These are phyloP conservation scores for Helogale parvula DNA, from an alignment of 2,113 vertebrate genomes.

Conservation along the genomic window DNA sequence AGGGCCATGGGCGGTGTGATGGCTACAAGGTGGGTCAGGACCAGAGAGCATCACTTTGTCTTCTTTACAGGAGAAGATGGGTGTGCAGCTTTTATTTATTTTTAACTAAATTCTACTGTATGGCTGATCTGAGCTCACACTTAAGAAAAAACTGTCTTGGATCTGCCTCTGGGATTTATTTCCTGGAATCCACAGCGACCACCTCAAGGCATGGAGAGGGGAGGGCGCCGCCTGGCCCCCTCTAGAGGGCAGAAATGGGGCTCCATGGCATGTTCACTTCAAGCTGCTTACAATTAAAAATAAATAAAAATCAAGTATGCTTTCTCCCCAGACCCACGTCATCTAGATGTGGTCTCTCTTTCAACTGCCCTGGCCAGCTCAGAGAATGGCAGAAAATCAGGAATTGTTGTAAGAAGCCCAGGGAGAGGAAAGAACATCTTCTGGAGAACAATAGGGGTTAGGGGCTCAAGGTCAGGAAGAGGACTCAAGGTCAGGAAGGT, in stretches of 20 bases:
- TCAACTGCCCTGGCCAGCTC: background rate
- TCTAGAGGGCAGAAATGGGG: background rate
- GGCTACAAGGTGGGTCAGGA: rapidly evolving
- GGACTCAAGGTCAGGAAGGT: background rate
- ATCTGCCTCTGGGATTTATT: background rate
- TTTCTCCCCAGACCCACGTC: background rate
- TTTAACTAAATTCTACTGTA: background rate
- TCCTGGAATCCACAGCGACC: background rate
- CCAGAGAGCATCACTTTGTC: background rate
- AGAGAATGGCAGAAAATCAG: background rate
- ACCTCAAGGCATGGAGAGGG: background rate
- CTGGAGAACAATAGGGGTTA: background rate
- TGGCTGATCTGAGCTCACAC: background rate
- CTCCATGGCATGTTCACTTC: background rate
- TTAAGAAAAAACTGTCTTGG: background rate
- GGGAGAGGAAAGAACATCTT: background rate
- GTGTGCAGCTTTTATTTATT: background rate
- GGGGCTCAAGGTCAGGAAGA: background rate
- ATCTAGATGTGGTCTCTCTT: background rate
- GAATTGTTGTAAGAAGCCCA: background rate
- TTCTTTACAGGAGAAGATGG: background rate
- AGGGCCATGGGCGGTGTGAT: too few species aligned
- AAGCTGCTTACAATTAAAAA: background rate
- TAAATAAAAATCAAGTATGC: background rate
- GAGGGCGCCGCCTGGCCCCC: background rate